Evolutionary conservation across 2,797 vertebrate genomes (phyloP).

Genomic region (Microcaecilia unicolor): DNA sequence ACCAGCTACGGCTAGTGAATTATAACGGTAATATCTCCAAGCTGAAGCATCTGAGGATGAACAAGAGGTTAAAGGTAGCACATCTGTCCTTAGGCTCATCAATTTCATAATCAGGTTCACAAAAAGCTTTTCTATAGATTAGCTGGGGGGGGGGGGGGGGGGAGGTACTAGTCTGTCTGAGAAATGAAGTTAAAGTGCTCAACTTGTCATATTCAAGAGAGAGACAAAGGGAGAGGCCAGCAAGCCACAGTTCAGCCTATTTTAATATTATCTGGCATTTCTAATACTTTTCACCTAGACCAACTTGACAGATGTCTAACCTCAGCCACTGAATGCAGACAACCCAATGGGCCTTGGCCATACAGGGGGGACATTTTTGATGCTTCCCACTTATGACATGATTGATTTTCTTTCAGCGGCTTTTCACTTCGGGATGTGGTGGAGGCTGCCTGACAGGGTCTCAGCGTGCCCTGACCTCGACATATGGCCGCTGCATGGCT

Average conservation of each 20-base stretch:
- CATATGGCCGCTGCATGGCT: slow-evolving; percentile 86
- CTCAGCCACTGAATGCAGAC: slow-evolving; percentile 61
- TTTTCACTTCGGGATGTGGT: slow-evolving; percentile 85
- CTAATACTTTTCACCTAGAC: slow-evolving; percentile 67
- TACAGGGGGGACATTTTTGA: slow-evolving; percentile 72
- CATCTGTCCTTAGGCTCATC: no score
- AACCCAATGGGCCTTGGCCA: slow-evolving; percentile 60
- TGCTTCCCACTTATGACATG: slow-evolving; percentile 97
- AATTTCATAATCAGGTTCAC: no score
- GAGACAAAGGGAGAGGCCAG: slow-evolving; percentile 41
- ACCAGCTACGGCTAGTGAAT: no score
- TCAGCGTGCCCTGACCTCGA: slow-evolving; percentile 84
- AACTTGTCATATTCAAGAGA: slow-evolving; percentile 36
- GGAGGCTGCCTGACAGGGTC: slow-evolving; percentile 61
- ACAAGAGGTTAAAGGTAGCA: no score
- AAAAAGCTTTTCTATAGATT: not conserved
- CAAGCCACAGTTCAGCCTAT: slow-evolving; percentile 21
- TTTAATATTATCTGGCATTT: slow-evolving; percentile 70
- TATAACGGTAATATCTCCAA: no score
- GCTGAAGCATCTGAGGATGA: no score
- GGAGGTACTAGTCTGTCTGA: slow-evolving; percentile 26
- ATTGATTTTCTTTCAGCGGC: slow-evolving; percentile 98
- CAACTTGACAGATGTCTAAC: slow-evolving; percentile 70
- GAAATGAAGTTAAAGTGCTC: slow-evolving; percentile 42
- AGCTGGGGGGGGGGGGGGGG: not conserved